Percentiles rank a stretch among this genome's conserved stretches.
These are phyloP conservation scores for Apamea crenata DNA, from an alignment of 2,888 invertebrate species.

Conservation along the genomic window DNA sequence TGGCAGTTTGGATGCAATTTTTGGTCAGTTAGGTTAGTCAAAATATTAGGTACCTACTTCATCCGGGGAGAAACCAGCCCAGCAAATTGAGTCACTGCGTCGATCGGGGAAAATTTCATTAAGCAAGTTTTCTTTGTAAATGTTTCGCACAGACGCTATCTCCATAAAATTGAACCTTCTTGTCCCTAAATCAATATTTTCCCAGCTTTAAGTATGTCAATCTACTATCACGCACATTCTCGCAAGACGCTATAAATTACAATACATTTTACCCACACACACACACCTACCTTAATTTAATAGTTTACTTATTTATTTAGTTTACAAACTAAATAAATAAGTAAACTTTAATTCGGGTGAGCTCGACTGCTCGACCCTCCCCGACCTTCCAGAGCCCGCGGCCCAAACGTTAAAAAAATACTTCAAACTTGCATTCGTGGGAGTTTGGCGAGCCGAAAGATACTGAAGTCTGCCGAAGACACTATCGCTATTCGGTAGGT, in stretches of 20 bases:
- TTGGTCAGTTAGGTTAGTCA: not conserved
- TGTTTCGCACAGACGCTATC: not conserved
- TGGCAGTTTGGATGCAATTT: not conserved
- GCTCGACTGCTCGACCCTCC: conserved; percentile 15
- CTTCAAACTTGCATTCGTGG: conserved; percentile 20
- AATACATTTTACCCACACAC: conserved; percentile 19
- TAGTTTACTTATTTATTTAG: too few species aligned
- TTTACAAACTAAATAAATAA: conserved; percentile 24
- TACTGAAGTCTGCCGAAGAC: conserved; percentile 37
- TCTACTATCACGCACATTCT: conserved; percentile 3
- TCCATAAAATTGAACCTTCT: not conserved
- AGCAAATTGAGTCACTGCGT: not conserved
- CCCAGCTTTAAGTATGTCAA: not conserved
- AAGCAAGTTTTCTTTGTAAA: not conserved
- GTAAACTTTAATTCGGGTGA: conserved; percentile 22
- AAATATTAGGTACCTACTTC: not conserved
- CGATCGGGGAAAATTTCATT: not conserved
- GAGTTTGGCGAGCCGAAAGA: conserved; percentile 32
- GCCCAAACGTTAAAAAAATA: conserved; percentile 8
- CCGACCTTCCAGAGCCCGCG: conserved; percentile 29
- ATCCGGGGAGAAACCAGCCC: not conserved
- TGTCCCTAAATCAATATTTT: conserved; percentile 23
- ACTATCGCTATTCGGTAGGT: conserved; percentile 57
- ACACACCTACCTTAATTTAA: conserved; percentile 11
- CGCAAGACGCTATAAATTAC: conserved; percentile 17